phyloP scores from a whole-genome alignment of 2,888 invertebrate genomes.

The Candidula unifasciata region DNA sequence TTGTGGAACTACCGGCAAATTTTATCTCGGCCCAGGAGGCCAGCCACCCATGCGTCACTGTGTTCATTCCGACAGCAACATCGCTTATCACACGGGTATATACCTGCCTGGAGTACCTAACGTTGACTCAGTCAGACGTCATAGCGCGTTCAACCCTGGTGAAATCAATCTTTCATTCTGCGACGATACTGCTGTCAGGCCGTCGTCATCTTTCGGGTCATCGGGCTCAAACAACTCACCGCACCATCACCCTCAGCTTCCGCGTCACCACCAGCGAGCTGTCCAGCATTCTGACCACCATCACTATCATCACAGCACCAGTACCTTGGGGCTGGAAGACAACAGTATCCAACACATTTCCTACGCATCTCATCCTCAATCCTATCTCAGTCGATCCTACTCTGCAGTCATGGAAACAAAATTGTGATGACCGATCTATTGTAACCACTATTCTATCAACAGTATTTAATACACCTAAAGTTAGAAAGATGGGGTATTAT shows the following conservation, averaged over 20 bases:
- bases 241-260: slow-evolving; percentile 30
- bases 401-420: slow-evolving; percentile 50
- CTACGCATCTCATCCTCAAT: not conserved
- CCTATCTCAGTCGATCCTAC: slow-evolving; percentile 31
- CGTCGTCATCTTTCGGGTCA: slow-evolving; percentile 43
- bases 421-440: slow-evolving; percentile 26
- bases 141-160: slow-evolving; percentile 39
- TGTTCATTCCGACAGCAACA: slow-evolving; percentile 46
- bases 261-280: not conserved
- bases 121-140: slow-evolving; percentile 29
- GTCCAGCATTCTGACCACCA: slow-evolving; percentile 27
- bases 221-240: slow-evolving; percentile 34
- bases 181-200: slow-evolving; percentile 30
- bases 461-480: not conserved
- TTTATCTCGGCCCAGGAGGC: not conserved
- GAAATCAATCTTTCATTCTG: slow-evolving; percentile 37
- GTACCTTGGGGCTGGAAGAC: slow-evolving; percentile 16
- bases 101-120: not conserved
- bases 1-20: not conserved
- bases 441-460: not conserved
- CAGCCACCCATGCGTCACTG: slow-evolving; percentile 36
- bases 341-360: not conserved
- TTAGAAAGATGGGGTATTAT: too few species aligned
- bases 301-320: slow-evolving; percentile 27
- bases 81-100: slow-evolving; percentile 25